These are phyloP conservation scores for Onthophagus taurus DNA, from an alignment of 1,140 invertebrate species.

Conservation along the genomic window DNA sequence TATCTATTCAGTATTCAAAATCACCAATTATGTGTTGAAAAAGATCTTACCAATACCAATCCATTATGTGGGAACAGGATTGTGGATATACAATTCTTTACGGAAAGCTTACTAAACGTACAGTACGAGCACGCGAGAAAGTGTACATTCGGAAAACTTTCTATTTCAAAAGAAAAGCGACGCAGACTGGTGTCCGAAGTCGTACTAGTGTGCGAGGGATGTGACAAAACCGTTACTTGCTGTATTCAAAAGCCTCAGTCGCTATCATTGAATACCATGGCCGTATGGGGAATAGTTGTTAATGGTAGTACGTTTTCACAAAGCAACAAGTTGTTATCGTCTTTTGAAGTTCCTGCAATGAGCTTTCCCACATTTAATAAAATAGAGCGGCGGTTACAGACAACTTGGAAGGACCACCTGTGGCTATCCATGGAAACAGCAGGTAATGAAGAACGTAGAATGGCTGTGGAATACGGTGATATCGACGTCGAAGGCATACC, in stretches of 20 bases:
- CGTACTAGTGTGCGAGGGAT: neutral
- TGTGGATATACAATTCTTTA: neutral
- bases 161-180: neutral
- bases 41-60: too few relatives aligned
- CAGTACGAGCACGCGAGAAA: neutral
- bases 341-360: neutral
- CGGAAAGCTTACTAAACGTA: neutral
- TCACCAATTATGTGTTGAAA: too few relatives aligned
- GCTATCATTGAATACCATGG: neutral
- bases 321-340: neutral
- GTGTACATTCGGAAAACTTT: neutral
- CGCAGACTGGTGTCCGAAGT: neutral
- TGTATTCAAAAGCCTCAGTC: neutral
- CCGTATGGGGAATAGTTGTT: neutral
- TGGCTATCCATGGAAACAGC: slow-evolving; percentile 4
- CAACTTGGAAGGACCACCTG: neutral
- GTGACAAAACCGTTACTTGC: neutral
- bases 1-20: too few relatives aligned
- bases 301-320: neutral
- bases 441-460: slow-evolving; percentile 6
- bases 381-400: slow-evolving; percentile 1
- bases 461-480: slow-evolving; percentile 22
- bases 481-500: slow-evolving; percentile 31
- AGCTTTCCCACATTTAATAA: neutral
- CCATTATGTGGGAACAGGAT: neutral